phyloP scores from a whole-genome alignment of 2,113 vertebrate species.

The Chaenocephalus aceratus region DNA sequence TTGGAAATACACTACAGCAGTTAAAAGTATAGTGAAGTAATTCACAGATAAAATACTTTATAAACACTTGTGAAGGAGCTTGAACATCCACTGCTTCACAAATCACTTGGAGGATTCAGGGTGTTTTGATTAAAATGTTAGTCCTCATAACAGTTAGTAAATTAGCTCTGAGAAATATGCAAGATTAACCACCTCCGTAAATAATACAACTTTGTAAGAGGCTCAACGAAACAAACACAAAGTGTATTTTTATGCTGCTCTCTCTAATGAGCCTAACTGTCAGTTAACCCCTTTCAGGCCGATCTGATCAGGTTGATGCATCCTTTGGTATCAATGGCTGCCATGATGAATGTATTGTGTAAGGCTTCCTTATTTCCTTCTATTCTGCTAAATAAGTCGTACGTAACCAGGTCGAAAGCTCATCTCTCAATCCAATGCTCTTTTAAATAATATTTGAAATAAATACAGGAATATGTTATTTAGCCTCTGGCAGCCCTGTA shows the following conservation, averaged over 20 bases:
- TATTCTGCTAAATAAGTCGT: background rate
- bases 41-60: conserved; percentile 50
- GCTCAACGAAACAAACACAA: background rate
- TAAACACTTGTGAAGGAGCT: conserved; percentile 6
- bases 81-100: background rate
- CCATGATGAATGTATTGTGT: background rate
- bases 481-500: background rate
- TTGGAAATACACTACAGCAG: conserved; percentile 64
- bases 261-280: background rate
- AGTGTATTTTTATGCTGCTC: background rate
- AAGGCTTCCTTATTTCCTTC: background rate
- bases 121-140: background rate
- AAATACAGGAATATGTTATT: background rate
- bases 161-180: background rate
- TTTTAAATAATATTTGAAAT: background rate
- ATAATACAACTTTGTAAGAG: background rate
- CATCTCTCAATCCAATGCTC: background rate
- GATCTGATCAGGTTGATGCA: background rate
- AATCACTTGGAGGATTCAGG: background rate
- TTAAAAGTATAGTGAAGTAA: conserved; percentile 58
- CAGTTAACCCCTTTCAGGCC: background rate
- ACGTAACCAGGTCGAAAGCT: background rate
- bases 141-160: background rate
- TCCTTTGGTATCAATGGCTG: background rate
- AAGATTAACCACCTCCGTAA: background rate